Base-by-base conservation (phyloP, 2,888 invertebrate species). In the Coelopa pilipes region DNA sequence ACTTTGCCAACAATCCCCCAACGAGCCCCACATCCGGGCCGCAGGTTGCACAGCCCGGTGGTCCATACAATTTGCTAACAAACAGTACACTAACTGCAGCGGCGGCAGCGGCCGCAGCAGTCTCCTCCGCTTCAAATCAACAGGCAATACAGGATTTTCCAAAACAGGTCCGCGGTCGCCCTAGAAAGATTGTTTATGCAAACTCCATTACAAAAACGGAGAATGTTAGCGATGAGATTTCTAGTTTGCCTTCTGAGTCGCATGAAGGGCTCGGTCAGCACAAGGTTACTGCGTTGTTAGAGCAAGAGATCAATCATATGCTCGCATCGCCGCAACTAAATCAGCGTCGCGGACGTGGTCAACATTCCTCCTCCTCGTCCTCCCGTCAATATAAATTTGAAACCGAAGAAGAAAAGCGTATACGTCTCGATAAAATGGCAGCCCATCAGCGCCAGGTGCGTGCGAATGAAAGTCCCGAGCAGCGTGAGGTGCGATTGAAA, bases 251-350 rank as follows among this genome's bases (percentile, higher is more conserved):
- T 63, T 66, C 78, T 73, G 82, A 81, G 72, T 71, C 80, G 70
- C 80, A 79, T 3, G 81, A 82, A 66, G 80, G 80, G 69, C 76
- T 81, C 59, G 85, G 85, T 73, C 83, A 86, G 72, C 82, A 86
- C 53, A 86, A 87, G 80, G 85, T 84, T 65, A 83, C 85, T 55
- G 83, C 85, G 55, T 79, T 87, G 77, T 80, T 87, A 15, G 87
- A 87, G 77, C 85, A 87, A 79, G 87, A 87, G 80, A 83, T 87
- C 0, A 87, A 85, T 76, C 84, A 86, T 79, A 87, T 87, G 85
- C 80, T 87, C 12, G 77, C 80, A 71, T 80, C 81, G 74, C 80
- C 81, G 73, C 80, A 80, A 77, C 75, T 80, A 74, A 76, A 80
- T 73, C 84, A 79, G 80, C 84, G 86, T 76, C 84, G 86, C 79